phyloP scores from a whole-genome alignment of 2,888 invertebrate genomes.

The Microplitis manilae region DNA sequence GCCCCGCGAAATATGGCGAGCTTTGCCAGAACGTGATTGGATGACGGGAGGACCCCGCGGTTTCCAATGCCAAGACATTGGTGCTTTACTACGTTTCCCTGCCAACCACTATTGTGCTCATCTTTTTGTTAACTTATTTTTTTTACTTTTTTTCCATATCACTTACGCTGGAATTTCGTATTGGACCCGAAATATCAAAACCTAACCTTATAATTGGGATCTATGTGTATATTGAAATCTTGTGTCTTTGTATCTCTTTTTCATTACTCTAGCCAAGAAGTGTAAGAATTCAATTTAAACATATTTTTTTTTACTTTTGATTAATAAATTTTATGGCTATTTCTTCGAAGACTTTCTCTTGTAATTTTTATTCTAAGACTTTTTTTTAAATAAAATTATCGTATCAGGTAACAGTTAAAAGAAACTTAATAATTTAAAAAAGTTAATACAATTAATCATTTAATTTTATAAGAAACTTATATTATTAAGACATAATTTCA shows the following conservation, averaged over 20 bases:
- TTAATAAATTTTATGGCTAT: too few relatives aligned
- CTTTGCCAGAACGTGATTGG: slow-evolving; percentile 70
- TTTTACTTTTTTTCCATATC: slow-evolving; percentile 32
- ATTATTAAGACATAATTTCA: too few relatives aligned
- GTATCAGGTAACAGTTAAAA: too few relatives aligned
- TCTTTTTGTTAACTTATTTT: slow-evolving; percentile 40
- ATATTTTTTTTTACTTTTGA: too few relatives aligned
- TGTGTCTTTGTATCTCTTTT: not conserved
- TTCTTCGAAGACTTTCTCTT: too few relatives aligned
- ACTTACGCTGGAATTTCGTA: slow-evolving; percentile 41
- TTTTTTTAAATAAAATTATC: too few relatives aligned
- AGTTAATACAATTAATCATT: too few relatives aligned
- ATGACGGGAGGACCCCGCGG: slow-evolving; percentile 70
- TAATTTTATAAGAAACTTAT: too few relatives aligned
- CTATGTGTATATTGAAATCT: not conserved
- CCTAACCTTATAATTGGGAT: not conserved
- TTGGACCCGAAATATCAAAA: slow-evolving; percentile 12
- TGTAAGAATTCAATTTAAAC: too few relatives aligned
- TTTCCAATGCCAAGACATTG: slow-evolving; percentile 70
- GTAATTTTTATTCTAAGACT: too few relatives aligned
- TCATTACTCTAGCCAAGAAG: not conserved
- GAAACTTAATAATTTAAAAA: too few relatives aligned
- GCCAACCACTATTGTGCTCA: slow-evolving; percentile 36
- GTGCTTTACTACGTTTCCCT: slow-evolving; percentile 59
- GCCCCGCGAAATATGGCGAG: slow-evolving; percentile 71